Evolutionary conservation across 2,113 vertebrate species (phyloP), one percentile per base, ranked within the genome.

Genomic region (Cisticola juncidis): DNA sequence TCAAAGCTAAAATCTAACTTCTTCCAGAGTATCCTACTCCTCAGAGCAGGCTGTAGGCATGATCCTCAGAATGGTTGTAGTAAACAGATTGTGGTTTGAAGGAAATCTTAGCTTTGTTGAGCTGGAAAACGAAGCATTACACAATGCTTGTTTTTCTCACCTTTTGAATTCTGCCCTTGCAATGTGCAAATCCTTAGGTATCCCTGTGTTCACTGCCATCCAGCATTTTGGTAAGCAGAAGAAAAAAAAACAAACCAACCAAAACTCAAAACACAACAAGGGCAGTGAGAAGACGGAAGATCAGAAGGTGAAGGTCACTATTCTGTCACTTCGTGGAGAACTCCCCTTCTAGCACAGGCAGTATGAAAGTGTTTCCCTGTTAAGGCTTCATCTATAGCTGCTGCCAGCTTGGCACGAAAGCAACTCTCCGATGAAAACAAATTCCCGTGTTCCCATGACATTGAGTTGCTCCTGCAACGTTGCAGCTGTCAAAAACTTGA

Each of bases 401-500:
- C 88, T 94, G 92, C 94, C 88, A 93, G 91, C 42, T 90, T 93
- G 80, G 80, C 90, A 96, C 56, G 56, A 95, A 93, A 91, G 44
- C 64, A 76, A 7, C 26, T 82, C 62, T 69, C 85, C 8, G 56
- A 84, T 42, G 88, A 86, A 86, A 95, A 93, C 76, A 81, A 90
- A 95, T 54, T 90, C 79, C 74, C 12, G 8, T 42, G 62, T 77
- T 94, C 80, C 81, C 71, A 88, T 88, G 88, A 81, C 79, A 80
- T 9, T 36, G 73, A 86, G 73, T 57, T 87, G 36, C 92, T 92
- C 79, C 85, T 77, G 76, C 58, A 77, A 48, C 38, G 6, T 68
- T 50, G 68, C 76, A 71, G 86, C 80, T 95, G 56, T 83, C 80
- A 83, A 92, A 80, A 90, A 86, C 71, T 79, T 16, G 66, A 76